These are phyloP conservation scores for Sula dactylatra DNA, from an alignment of 2,113 vertebrate genomes.

Conservation along the genomic window DNA sequence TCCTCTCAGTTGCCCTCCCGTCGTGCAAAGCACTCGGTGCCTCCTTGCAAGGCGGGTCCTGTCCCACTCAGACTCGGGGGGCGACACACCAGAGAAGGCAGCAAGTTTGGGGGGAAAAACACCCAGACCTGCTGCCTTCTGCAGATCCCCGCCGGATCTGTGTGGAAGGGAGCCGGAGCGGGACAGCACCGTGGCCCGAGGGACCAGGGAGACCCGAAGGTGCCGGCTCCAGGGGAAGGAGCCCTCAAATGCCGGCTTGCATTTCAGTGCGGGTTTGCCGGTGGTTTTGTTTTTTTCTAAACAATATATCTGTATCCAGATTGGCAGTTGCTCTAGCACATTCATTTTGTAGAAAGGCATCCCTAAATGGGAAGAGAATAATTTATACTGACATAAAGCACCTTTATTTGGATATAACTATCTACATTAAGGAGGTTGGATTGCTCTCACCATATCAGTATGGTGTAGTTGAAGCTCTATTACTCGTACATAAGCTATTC, in stretches of 20 bases:
- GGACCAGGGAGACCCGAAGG: accelerated
- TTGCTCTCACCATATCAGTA: background rate
- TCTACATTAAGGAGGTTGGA: conserved; percentile 31
- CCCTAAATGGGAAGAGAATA: conserved; percentile 38
- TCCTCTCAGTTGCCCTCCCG: accelerated
- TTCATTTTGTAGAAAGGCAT: conserved; percentile 27
- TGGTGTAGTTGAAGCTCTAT: conserved; percentile 15
- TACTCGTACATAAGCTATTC: conserved; percentile 2
- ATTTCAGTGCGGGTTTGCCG: accelerated
- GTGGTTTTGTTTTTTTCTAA: background rate
- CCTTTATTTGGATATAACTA: conserved; percentile 52
- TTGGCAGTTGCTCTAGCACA: conserved; percentile 22
- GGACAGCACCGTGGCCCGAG: background rate
- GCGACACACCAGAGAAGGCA: background rate
- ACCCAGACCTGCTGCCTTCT: background rate
- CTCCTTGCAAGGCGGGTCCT: background rate
- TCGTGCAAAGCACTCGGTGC: accelerated
- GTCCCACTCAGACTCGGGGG: background rate
- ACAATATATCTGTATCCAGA: background rate
- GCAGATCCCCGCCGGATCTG: background rate
- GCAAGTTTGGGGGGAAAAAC: background rate
- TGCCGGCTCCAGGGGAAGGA: background rate
- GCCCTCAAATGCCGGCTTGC: accelerated
- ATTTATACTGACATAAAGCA: conserved; percentile 44
- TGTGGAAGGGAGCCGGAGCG: accelerated